Conservation (phyloP, 2,113 vertebrate species). For the Nerophis ophidion region DNA sequence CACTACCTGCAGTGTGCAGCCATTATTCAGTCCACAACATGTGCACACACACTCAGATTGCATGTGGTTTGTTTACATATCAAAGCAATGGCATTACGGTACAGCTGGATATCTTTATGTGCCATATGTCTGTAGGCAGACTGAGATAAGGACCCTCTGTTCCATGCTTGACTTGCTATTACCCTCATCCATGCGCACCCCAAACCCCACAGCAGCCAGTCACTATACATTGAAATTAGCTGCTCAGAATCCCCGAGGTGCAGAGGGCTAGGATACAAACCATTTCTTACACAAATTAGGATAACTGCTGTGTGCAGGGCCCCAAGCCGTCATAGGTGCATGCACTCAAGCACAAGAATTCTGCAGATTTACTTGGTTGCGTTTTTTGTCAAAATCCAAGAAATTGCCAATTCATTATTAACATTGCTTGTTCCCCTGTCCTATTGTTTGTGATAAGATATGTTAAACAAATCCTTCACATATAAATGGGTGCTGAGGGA, state of each 20-base stretch:
- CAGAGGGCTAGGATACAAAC: slow-evolving; percentile 23
- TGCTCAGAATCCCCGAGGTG: slow-evolving; percentile 38
- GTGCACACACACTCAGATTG: slow-evolving; percentile 18
- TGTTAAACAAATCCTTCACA: slow-evolving; percentile 9
- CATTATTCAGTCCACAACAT: slow-evolving; percentile 32
- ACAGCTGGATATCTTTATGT: slow-evolving; percentile 50
- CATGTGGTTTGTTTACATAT: slow-evolving; percentile 7
- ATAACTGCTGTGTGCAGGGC: slow-evolving; percentile 11
- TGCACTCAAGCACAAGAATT: neutral
- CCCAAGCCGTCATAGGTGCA: neutral
- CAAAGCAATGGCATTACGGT: slow-evolving; percentile 35
- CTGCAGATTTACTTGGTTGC: no score
- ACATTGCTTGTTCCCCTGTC: neutral
- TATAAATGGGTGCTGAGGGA: slow-evolving; percentile 1
- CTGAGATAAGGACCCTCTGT: slow-evolving; percentile 38
- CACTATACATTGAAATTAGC: slow-evolving; percentile 65
- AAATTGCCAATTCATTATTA: no score
- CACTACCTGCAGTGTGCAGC: neutral
- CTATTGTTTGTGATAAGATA: slow-evolving; percentile 20
- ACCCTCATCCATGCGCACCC: neutral
- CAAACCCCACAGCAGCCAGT: slow-evolving; percentile 48
- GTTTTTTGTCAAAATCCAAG: no score
- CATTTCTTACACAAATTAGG: slow-evolving; percentile 40
- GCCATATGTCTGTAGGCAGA: slow-evolving; percentile 46
- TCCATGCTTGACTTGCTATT: slow-evolving; percentile 31